Evolutionary conservation across 2,888 invertebrate genomes (phyloP), one percentile per base, ranked within the genome.

Genomic region (Tachystola acroxantha): DNA sequence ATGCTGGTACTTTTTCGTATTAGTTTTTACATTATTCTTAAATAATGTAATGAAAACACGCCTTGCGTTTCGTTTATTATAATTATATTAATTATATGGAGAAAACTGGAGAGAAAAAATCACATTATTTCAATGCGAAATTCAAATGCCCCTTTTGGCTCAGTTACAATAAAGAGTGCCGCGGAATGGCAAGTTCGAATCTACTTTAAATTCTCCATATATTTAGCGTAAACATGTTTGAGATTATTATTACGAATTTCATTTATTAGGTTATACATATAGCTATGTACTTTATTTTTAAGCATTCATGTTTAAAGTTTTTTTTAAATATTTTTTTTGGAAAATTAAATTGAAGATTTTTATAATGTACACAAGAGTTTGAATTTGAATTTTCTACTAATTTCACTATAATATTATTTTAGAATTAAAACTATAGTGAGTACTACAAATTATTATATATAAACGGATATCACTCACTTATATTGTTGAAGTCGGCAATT

Each of bases 221-320:
- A 26, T 31, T 31, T 49, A 49, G 39, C 35, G 36, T 43, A 46
- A 37, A 43, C 47, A 43, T 38, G 37, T 40, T 36, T 45, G 46
- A 53, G 51, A 58, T 50, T 53, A 66, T 64, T 58, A 50, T 53
- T 46, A 58, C 52, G 60, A 60, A 58, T 65, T 57, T 53, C 45
- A 57, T 50, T 3, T 38, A 30, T 24, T 24, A 34, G 36, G 43
- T 33, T 42, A 34, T 41, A 33, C 38, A 34, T 51, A 42, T 49
- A 42, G 39, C 29, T 45, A 14, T 11, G 27, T 28, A 34, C 12
- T 10, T 14, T 28, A 32, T 26, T 35, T 19, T 31, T 27, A 13
- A 32, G 13, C 32, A 2, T 12, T 26, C 14, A n/a, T 33, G 33
- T 12, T 14, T 2, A 31, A n/a, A n/a, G 19, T 30, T 30, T 26